Percentiles rank a stretch among this genome's conserved stretches.
phyloP scores from a whole-genome alignment of 2,113 vertebrate species.

The Rhadina sibilatrix region DNA sequence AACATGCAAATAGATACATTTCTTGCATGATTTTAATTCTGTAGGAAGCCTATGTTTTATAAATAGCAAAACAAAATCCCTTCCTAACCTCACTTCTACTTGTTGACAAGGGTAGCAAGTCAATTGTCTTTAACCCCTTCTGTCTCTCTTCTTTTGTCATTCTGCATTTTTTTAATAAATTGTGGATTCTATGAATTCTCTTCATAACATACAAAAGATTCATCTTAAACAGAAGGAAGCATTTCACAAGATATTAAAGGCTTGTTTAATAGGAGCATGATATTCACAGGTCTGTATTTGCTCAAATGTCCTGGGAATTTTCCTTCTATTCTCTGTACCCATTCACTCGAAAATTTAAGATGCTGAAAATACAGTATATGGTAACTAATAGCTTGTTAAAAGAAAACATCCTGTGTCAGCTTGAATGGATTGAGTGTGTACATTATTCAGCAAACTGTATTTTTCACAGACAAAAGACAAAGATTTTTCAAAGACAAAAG shows the following conservation, averaged over 20 bases:
- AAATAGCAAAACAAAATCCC: background rate
- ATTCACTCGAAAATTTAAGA: background rate
- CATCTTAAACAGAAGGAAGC: background rate
- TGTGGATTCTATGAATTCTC: background rate
- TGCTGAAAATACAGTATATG: background rate
- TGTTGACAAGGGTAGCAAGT: background rate
- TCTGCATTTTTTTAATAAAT: background rate
- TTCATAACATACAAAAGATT: background rate
- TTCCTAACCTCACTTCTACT: background rate
- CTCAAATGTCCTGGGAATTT: background rate
- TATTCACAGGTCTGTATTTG: background rate
- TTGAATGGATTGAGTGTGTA: background rate
- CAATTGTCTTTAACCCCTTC: background rate
- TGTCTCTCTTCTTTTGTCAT: background rate
- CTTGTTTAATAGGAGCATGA: background rate
- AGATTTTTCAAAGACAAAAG: background rate
- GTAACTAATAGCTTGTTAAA: background rate
- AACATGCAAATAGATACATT: background rate
- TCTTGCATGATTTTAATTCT: background rate
- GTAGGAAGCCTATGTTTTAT: background rate
- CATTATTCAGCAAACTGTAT: background rate
- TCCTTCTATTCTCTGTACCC: background rate
- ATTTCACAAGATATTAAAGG: background rate
- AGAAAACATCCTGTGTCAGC: background rate
- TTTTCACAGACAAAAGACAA: background rate